Conservation (phyloP, 1,140 invertebrate species). For the Chironomus striatipennis region DNA sequence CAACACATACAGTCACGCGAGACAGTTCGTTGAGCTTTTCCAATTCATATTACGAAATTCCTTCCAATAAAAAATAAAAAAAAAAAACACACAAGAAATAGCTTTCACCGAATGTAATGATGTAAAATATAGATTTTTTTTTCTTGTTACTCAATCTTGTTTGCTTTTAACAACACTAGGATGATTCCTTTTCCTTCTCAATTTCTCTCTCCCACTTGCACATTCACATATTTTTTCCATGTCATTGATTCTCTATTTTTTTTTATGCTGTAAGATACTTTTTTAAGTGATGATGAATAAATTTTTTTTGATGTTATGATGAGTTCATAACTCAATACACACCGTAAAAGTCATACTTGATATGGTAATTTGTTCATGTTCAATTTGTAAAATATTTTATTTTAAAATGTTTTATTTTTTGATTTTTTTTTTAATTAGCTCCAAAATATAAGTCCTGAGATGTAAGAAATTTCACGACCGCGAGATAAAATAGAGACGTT, state of each 20-base stretch:
- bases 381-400: too few relatives aligned
- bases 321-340: slow-evolving; percentile 9
- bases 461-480: neutral
- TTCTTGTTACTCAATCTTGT: too few relatives aligned
- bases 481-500: neutral
- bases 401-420: too few relatives aligned
- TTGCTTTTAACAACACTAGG: too few relatives aligned
- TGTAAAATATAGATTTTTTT: slow-evolving; percentile 10
- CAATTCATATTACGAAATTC: slow-evolving; percentile 1
- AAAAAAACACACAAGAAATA: too few relatives aligned
- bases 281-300: neutral
- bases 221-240: neutral
- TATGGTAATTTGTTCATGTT: too few relatives aligned
- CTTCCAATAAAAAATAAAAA: too few relatives aligned
- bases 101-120: slow-evolving; percentile 1
- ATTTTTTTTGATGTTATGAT: neutral
- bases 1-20: neutral
- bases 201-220: neutral
- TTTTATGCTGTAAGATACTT: neutral
- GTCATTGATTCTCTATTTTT: neutral
- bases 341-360: neutral
- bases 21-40: slow-evolving; percentile 21
- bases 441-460: neutral
- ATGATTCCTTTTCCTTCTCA: neutral
- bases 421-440: too few relatives aligned